Evolutionary conservation across 2,888 invertebrate genomes (phyloP).

Genomic region (Leptogaster cylindrica): DNA sequence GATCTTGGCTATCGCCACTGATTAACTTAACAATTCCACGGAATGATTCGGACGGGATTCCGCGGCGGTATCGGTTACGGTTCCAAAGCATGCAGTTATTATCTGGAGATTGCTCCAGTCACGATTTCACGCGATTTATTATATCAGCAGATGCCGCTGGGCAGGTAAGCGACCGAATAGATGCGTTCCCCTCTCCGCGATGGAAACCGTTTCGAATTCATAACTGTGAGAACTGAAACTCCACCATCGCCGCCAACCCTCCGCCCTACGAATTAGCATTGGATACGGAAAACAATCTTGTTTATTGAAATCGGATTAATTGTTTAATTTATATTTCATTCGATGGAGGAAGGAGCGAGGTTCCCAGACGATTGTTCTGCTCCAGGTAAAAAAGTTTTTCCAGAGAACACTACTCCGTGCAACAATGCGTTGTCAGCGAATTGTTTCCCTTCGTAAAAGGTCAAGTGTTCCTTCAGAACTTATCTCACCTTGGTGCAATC

Average conservation of each 20-base stretch:
- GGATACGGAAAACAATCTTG: background rate
- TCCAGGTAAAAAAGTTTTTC: no score
- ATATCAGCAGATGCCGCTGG: background rate
- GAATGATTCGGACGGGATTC: background rate
- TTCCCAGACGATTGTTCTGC: no score
- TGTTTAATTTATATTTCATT: conserved; percentile 1
- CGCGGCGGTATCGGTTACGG: conserved; percentile 9
- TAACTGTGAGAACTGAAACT: conserved; percentile 8
- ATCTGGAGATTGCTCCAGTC: conserved; percentile 19
- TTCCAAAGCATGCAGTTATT: conserved; percentile 6
- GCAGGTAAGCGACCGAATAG: background rate
- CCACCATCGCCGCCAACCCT: no score
- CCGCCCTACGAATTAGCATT: no score
- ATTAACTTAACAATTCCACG: conserved; percentile 20
- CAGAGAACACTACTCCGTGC: no score
- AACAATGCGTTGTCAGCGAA: no score
- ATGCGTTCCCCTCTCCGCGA: background rate
- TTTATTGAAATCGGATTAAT: background rate
- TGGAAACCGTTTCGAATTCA: conserved; percentile 7
- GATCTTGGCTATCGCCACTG: background rate
- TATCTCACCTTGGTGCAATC: no score
- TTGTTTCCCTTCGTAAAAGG: no score
- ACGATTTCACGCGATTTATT: conserved; percentile 19
- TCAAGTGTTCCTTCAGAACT: no score
- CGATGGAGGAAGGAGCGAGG: background rate